Base-by-base conservation (phyloP, 2,888 invertebrate species). In the Archips crataeganus region DNA sequence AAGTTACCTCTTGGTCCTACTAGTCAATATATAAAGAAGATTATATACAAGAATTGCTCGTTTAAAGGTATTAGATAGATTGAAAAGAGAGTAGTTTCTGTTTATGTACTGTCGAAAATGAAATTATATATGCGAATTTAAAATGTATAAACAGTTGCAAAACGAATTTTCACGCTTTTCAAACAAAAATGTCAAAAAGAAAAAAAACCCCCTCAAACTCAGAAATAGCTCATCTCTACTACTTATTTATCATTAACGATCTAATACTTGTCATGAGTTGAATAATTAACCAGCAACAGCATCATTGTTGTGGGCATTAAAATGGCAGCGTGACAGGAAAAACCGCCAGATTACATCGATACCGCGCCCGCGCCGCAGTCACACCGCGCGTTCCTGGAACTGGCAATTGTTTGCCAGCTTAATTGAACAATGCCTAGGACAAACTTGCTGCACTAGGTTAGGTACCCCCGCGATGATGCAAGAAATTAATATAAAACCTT, bases 281-380 rank as follows among this genome's bases (percentile, higher is more conserved):
- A 60, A 60, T 60, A 39, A 34, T 60, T 36, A n/a, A 23, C 57
- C 57, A 57, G 32, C 36, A n/a, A 8, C 60, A 60, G 39, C 59
- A 60, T 36, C 59, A 60, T 60, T 60, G 59, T 60, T 34, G 59
- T 13, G 36, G 59, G 32, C 5, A n/a, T 88, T 86, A 87, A 81
- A 87, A 80, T 67, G 77, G 74, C 81, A 85, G 85, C 89, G 87
- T 87, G 92, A 90, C 91, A 90, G 90, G 90, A 91, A 91, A 88
- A 85, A 82, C 85, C 79, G 79, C 69, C 72, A 80, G 88, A 90
- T 90, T 87, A 84, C 80, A 86, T 85, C 85, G 82, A 81, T 83
- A 88, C 89, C 84, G 80, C 81, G 84, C 87, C 87, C 85, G 49
- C 13, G n/a, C 39, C 39, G 23, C 23, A 1, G 23, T 23, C 39